Evolutionary conservation across 53 echinoderm and acorn worm genomes (phyloP).

Genomic region (Holothuria scabra): DNA sequence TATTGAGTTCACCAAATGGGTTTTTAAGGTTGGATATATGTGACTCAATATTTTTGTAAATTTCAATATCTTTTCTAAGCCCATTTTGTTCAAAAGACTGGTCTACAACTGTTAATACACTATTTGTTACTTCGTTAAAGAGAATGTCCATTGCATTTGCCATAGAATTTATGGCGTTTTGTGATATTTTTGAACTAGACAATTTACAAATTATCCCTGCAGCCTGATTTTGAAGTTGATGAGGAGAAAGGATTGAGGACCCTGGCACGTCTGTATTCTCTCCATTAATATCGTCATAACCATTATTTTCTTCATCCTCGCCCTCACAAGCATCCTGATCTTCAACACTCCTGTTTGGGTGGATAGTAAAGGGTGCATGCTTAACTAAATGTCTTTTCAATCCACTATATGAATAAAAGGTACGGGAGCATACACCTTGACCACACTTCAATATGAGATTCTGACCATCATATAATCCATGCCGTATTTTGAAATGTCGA

Average conservation of each 20-base stretch:
- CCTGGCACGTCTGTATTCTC: neutral
- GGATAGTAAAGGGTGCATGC: neutral
- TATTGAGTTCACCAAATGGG: constrained; percentile 29
- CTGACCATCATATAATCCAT: constrained; percentile 32
- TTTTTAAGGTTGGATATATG: constrained; percentile 41
- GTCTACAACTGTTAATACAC: constrained; percentile 48
- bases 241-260: constrained; percentile 1
- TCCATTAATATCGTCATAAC: neutral
- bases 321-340: constrained; percentile 7
- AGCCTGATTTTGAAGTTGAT: constrained; percentile 10
- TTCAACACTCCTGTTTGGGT: constrained; percentile 3
- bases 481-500: neutral
- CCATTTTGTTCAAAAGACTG: constrained; percentile 43
- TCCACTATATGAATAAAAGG: constrained; percentile 37
- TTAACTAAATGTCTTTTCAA: constrained; percentile 28
- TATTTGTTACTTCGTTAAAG: constrained; percentile 44
- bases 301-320: neutral
- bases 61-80: constrained; percentile 4
- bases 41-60: constrained; percentile 44
- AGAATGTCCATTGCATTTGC: constrained; percentile 41
- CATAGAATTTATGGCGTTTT: constrained; percentile 33
- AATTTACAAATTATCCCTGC: constrained; percentile 38
- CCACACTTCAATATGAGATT: constrained; percentile 35
- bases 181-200: constrained; percentile 33
- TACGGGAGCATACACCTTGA: constrained; percentile 12